Evolutionary conservation across 64 coral and sea anemone genomes (phyloP), one percentile per base, ranked within the genome.

Genomic region (Actinia tenebrosa): DNA sequence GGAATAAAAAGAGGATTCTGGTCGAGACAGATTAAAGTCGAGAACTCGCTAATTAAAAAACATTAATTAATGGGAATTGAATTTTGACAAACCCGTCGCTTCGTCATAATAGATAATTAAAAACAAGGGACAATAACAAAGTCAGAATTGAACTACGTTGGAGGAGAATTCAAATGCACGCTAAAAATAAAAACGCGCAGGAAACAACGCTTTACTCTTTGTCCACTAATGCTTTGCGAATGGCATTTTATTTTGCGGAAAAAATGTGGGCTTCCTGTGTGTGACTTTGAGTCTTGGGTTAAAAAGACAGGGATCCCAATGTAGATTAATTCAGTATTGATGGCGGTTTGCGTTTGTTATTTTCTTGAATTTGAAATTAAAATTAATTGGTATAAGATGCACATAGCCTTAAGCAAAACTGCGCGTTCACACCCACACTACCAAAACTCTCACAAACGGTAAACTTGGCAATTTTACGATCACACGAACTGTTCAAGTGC

Each of bases 11-110:
- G 13, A n/a, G 50, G 15, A 81, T 1, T 81, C 42, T 25, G 50
- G 43, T 25, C 50, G 79, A 20, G 46, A 81, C 22, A 75, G 69
- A 81, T 81, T 81, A 53, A 81, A 81, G 37, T 17, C 45, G 77
- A 79, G 45, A 79, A 16, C 37, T 79, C 18, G 77, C 77, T 79
- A 45, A 79, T 79, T 43, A 69, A 79, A 79, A 79, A 79, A 44
- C 77, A 81, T 81, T 53, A 81, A 81, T 81, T 81, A 81, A 45
- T 81, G 45, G 79, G 50, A 50, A 81, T 81, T 81, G 79, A 45
- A 53, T 81, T 81, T 81, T 81, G 79, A 20, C 79, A n/a, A 16
- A 14, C 69, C 23, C 26, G 69, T 75, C 69, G 69, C 15, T 42
- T 75, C 69, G 13, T 42, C 22, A 37, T 75, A 75, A 75, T 13